Evolutionary conservation across 2,797 vertebrate species (phyloP), one percentile per base, ranked within the genome.

Genomic region (Avahi laniger): DNA sequence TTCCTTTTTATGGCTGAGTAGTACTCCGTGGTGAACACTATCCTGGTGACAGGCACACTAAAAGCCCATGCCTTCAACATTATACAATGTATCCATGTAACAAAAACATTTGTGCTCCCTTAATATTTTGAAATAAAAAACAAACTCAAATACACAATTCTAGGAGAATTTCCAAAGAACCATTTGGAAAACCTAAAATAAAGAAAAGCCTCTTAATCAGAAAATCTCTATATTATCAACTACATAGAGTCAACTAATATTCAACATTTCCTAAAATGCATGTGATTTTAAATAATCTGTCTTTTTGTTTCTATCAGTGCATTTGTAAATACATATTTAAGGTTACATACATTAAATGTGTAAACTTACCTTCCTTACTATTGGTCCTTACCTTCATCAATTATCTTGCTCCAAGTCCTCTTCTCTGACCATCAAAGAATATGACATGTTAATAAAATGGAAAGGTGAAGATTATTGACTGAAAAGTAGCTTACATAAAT

Each of bases 141-240:
- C 14, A 89, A 80, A 81, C 35, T 83, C 26, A 93, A 94, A 54
- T 89, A 84, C 46, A 24, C 17, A 30, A 65, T 33, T 73, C 41
- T 72, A 54, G 84, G 67, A 50, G 6, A 50, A 48, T 33, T 63
- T 67, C 93, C 33, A 52, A 86, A 89, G 24, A 72, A 10, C 6
- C 43, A 30, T 70, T 54, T 65, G 33, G 57, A 97, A 98, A 97
- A 43, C 12, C n/a, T 26, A 81, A 95, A 41, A 80, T 54, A 79
- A 82, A 80, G 22, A 79, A 57, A 61, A 72, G 2, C 48, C 50
- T n/a, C 46, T 73, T 70, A 67, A 65, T 65, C 35, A 65, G 69
- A 94, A 83, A 70, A 81, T 26, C 11, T 80, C 17, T 69, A 43
- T 11, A 18, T 22, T 22, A 24, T 89, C 43, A 63, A 83, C 15